Conservation (phyloP, 2,113 vertebrate species). For the Penelope pileata region DNA sequence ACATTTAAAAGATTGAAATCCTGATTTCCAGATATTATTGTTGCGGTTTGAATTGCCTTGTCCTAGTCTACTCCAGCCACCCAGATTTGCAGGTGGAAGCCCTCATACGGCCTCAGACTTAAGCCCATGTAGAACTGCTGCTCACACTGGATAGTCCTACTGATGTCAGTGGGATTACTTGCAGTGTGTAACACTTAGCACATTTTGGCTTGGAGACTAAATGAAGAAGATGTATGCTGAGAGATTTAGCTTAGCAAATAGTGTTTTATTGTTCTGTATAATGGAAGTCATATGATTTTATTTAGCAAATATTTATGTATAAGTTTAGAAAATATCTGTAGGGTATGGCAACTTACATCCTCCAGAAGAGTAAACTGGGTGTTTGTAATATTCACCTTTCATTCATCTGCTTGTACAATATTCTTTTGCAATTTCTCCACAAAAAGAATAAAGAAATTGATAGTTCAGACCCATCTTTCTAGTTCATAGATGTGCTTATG, state of each 20-base stretch:
- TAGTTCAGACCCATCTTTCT: neutral
- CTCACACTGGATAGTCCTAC: neutral
- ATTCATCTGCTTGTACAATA: neutral
- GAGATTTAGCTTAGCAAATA: neutral
- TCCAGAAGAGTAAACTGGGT: neutral
- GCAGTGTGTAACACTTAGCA: accelerated
- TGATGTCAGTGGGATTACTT: neutral
- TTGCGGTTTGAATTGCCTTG: neutral
- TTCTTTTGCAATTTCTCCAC: neutral
- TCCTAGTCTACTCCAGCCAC: too few relatives aligned
- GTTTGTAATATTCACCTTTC: neutral
- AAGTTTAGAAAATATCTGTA: neutral
- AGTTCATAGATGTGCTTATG: neutral
- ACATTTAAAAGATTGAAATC: neutral
- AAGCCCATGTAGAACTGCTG: neutral
- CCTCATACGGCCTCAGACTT: neutral
- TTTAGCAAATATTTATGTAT: neutral
- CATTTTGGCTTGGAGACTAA: neutral
- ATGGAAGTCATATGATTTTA: neutral
- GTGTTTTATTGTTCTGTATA: neutral
- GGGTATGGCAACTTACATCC: neutral
- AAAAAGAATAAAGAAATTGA: neutral
- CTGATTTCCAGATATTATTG: neutral
- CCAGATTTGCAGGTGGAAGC: neutral
- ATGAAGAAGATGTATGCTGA: neutral